Percentiles rank a stretch among this genome's conserved stretches.
Evolutionary conservation across 2,113 vertebrate genomes (phyloP).

Genomic region (Microtus oregoni): DNA sequence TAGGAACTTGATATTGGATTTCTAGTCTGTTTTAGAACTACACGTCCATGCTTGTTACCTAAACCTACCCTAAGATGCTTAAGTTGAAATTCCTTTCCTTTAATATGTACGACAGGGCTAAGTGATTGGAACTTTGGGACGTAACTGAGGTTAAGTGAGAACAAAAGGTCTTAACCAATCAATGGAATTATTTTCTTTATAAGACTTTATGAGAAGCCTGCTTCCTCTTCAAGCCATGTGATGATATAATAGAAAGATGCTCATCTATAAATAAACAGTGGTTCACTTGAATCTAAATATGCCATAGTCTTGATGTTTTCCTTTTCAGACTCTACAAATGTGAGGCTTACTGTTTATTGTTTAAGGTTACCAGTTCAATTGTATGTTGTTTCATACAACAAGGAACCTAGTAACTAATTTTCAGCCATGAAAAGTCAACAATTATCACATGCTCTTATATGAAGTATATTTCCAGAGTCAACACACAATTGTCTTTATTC

Average conservation of each 20-base stretch:
- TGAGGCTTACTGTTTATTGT: not conserved
- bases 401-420: not conserved
- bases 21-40: not conserved
- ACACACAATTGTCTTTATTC: not conserved
- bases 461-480: not conserved
- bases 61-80: not conserved
- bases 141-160: not conserved
- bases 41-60: not conserved
- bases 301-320: not conserved
- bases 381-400: not conserved
- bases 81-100: not conserved
- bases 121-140: not conserved
- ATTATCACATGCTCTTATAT: not conserved
- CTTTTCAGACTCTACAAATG: not conserved
- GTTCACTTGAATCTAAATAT: not conserved
- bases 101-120: not conserved
- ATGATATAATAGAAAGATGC: not conserved
- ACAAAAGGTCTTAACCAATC: too few species aligned
- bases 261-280: not conserved
- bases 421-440: not conserved
- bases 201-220: not conserved
- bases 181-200: not conserved
- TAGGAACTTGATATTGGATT: not conserved
- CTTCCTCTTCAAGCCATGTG: not conserved
- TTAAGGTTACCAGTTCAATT: not conserved